Base-by-base conservation (phyloP, 2,113 vertebrate species). In the Cebus imitator region DNA sequence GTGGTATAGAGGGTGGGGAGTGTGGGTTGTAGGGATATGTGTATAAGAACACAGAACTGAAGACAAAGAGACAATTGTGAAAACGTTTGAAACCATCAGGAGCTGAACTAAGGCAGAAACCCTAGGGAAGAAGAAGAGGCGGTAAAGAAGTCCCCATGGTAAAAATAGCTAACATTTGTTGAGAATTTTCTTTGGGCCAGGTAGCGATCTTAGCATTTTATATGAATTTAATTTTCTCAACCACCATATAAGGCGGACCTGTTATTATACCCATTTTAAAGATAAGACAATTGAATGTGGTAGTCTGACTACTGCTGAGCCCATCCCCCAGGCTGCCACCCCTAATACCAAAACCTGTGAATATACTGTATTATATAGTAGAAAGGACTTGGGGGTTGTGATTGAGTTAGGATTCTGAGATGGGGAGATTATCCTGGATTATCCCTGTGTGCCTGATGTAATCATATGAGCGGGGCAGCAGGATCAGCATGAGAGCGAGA, bases 131-230 rank as follows among this genome's bases (percentile, higher is more conserved):
- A 68, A 21, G 16, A 37, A 16, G 32, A 27, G 21, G 10, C 20
- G 40, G 16, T 32, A 55, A 93, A 73, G 40, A 78, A 66, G 48
- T 68, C 45, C 20, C 12, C 0, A 1, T 16, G 6, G 17, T 55
- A 27, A 87, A 70, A 76, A n/a, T 16, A 78, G 27, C 55, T 82
- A 23, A 73, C 40, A 58, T 75, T 52, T 84, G 25, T 25, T 82
- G 78, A 93, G 18, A n/a, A 40, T 80, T 87, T 97, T 68, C 80
- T 91, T 93, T 64, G 43, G 78, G n/a, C 21, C 18, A 64, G 35
- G 32, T 23, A 95, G 30, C 2, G 0, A 10, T 93, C 79, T 96
- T 75, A 68, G 13, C 9, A 58, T 21, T 79, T 61, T 35, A 20
- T 68, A 40, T 43, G 20, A 85, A 55, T 88, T 64, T 45, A 78